Base-by-base conservation (phyloP, 2,888 invertebrate genomes). In the Apeira syringaria region DNA sequence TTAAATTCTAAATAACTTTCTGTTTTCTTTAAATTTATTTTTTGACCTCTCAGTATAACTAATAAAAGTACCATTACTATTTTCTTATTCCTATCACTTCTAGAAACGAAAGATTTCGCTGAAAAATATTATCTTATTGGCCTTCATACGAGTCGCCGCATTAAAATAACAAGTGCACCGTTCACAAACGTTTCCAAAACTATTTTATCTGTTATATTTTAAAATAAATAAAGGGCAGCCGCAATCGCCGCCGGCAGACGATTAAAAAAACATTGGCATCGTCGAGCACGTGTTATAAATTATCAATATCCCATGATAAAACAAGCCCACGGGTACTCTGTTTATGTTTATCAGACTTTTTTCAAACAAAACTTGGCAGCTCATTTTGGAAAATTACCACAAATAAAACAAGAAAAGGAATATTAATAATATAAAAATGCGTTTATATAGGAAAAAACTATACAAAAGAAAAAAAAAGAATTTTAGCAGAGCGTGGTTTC, bases 401-500 rank as follows among this genome's bases (percentile, higher is more conserved):
- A 31, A 47, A 50, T 38, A 42, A 40, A 40, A 43, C 50, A 49
- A 49, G 34, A 61, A 50, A 34, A 46, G 39, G 28, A 20, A 44
- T 31, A 18, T 15, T n/a, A 39, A 39, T 33, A 28, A 33, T 13
- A 22, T 15, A 10, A 29, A 52, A 35, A 39, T 34, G n/a, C n/a
- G n/a, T n/a, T n/a, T n/a, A 41, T 29, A 15, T 28, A 8, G 33
- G 10, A 6, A 42, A 59, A 45, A 44, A 59, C 50, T 59, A 22
- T 0, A 20, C 7, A 3, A 18, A 4, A 24, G 18, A 20, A 7
- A 7, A n/a, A 72, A 68, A 72, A 64, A 59, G 17, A n/a, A 0
- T 25, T 28, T 3, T 92, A 92, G 92, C 92, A 93, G 93, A 93
- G 93, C 94, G 93, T 94, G 94, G 94, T 94, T 94, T 94, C 94